Evolutionary conservation across 2,888 invertebrate species (phyloP).

Genomic region (Drosophila greeni): DNA sequence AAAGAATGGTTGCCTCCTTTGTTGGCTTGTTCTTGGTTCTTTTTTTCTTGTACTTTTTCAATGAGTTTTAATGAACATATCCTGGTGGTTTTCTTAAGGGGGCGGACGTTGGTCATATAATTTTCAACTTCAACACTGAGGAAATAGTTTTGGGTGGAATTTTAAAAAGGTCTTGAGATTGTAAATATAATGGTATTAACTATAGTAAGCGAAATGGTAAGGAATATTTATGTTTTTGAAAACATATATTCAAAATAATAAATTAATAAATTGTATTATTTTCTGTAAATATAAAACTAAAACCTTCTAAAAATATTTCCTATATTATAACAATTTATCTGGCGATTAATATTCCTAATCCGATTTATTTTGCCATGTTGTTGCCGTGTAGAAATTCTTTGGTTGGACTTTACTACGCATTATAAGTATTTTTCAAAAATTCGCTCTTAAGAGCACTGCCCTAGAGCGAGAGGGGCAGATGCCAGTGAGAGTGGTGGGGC

Average conservation of each 20-base stretch:
- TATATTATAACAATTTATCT: no score
- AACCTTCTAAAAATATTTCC: neutral
- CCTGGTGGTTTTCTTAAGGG: constrained; percentile 35
- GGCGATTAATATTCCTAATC: neutral
- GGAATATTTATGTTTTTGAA: no score
- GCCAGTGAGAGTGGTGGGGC: constrained; percentile 15
- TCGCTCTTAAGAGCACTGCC: constrained; percentile 9
- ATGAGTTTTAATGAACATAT: constrained; percentile 54
- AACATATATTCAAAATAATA: no score
- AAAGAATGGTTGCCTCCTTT: constrained; percentile 7
- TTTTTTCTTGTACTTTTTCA: constrained; percentile 7
- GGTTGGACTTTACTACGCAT: constrained; percentile 25
- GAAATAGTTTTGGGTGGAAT: neutral
- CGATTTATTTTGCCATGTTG: neutral
- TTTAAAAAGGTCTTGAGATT: no score
- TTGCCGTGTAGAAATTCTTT: constrained; percentile 11
- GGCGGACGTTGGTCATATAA: neutral
- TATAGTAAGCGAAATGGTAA: no score
- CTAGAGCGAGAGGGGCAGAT: constrained; percentile 10
- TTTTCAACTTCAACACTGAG: neutral
- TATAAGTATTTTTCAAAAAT: constrained; percentile 29
- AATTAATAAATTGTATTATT: no score
- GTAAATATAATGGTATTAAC: no score
- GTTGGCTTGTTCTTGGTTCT: neutral
- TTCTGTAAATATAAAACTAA: neutral